Base-by-base conservation (phyloP, 2,797 vertebrate species). In the Malacoctenus gilli region DNA sequence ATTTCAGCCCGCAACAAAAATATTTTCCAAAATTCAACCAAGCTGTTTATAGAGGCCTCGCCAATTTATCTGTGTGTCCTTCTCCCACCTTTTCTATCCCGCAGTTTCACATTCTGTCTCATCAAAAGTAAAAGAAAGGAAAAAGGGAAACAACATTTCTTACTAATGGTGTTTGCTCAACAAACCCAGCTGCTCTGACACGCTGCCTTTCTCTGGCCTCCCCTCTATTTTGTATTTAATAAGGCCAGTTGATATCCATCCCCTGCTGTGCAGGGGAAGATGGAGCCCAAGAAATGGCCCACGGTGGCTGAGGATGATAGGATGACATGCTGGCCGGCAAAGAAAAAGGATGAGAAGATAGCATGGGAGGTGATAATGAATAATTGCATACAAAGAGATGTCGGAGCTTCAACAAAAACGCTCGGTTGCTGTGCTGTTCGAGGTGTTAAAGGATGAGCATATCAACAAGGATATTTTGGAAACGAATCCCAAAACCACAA, bases 161-260 rank as follows among this genome's bases (percentile, higher is more conserved):
- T 31, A 19, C 34, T 44, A 47, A 68, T 68, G 58, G 25, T 68
- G 49, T 67, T 75, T 75, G 36, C 60, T 58, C 56, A 79, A 67
- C 38, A 69, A 74, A 63, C 61, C 41, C 57, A 36, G 53, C 28
- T 12, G 22, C 59, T 39, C 36, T 63, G 67, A 75, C 68, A 71
- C 21, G 40, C 49, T 60, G 58, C 43, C 63, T 72, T 40, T 56
- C 35, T 20, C 46, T 55, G 72, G 50, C 60, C 51, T 73, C 38
- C 34, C 47, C 50, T 74, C 50, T 50, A 64, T 72, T 68, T 58
- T 52, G 37, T 67, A 69, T 86, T 75, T 72, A 85, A 81, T 77
- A 81, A 79, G 75, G 49, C 59, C 57, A 59, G 49, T 81, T 43
- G 49, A 69, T 68, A 81, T 82, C 72, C 66, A 53, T 36, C 69